A percentile compares a stretch with the other conserved stretches of the same genome.
Evolutionary conservation across 2,888 invertebrate genomes (phyloP).

Genomic region (Apodemia duryi): DNA sequence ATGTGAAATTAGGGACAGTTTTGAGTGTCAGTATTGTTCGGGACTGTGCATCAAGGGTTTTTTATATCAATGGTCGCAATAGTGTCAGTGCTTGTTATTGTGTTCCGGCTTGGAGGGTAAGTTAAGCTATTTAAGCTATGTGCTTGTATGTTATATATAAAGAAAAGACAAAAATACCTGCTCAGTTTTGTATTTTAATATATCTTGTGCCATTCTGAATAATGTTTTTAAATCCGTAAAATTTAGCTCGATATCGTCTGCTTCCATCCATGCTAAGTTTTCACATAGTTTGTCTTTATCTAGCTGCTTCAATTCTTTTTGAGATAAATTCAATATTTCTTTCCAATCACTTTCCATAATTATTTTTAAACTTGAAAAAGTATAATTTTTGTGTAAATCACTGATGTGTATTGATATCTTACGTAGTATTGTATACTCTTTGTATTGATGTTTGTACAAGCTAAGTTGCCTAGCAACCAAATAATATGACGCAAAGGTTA

Average conservation of each 20-base stretch:
- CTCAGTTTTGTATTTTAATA: constrained; percentile 83
- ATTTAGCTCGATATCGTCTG: constrained; percentile 77
- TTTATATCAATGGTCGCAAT: too few species aligned
- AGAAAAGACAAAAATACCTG: constrained; percentile 67
- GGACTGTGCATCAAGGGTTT: too few species aligned
- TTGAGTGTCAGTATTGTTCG: too few species aligned
- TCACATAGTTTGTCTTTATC: constrained; percentile 83
- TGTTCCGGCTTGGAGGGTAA: too few species aligned
- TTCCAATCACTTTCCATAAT: constrained; percentile 80
- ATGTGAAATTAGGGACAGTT: too few species aligned
- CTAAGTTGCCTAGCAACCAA: constrained; percentile 5
- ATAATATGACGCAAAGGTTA: too few species aligned
- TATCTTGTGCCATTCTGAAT: constrained; percentile 82
- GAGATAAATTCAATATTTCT: constrained; percentile 75
- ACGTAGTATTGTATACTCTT: too few species aligned
- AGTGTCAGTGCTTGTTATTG: too few species aligned
- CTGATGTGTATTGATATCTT: too few species aligned
- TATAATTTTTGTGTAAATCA: too few species aligned
- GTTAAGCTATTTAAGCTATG: too few species aligned
- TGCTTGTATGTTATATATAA: not conserved
- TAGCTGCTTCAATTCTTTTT: constrained; percentile 75
- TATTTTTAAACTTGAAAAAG: constrained; percentile 19
- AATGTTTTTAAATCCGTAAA: constrained; percentile 76
- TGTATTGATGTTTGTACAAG: not conserved
- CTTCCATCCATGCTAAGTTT: constrained; percentile 80